phyloP scores from a whole-genome alignment of 1,140 invertebrate genomes.

The Musca domestica region DNA sequence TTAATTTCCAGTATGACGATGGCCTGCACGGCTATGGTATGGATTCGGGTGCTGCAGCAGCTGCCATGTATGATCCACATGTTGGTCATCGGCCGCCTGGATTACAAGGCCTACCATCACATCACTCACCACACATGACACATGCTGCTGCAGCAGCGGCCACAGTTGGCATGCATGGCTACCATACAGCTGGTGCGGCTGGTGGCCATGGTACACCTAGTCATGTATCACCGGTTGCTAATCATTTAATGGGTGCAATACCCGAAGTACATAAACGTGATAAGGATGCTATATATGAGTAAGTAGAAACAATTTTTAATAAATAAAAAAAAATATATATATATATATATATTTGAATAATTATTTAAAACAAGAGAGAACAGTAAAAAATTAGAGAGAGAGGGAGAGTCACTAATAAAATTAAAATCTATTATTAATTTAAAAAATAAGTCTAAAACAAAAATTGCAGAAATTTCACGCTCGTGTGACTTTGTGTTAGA shows the following conservation, averaged over 20 bases:
- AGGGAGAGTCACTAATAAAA: too few species aligned
- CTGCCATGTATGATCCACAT: constrained; percentile 79
- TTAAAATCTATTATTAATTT: too few species aligned
- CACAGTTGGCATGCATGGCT: constrained; percentile 62
- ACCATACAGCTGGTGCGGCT: constrained; percentile 58
- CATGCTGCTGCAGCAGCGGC: constrained; percentile 64
- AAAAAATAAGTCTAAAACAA: neutral
- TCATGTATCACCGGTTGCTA: constrained; percentile 70
- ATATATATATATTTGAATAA: neutral
- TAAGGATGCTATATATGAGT: constrained; percentile 98
- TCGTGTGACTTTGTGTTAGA: neutral
- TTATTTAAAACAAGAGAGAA: neutral
- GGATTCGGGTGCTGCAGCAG: constrained; percentile 67
- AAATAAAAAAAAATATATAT: neutral
- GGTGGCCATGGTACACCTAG: constrained; percentile 68
- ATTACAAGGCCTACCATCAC: constrained; percentile 64
- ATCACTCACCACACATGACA: constrained; percentile 70
- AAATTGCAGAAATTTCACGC: constrained; percentile 14
- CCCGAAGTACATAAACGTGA: constrained; percentile 93
- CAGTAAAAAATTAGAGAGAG: neutral
- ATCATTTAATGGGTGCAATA: constrained; percentile 77
- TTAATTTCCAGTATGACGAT: constrained; percentile 80
- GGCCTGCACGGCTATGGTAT: constrained; percentile 78
- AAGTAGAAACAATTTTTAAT: constrained; percentile 57
- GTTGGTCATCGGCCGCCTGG: constrained; percentile 67